Evolutionary conservation across 2,797 vertebrate genomes (phyloP).

Genomic region (Gymnodraco acuticeps): DNA sequence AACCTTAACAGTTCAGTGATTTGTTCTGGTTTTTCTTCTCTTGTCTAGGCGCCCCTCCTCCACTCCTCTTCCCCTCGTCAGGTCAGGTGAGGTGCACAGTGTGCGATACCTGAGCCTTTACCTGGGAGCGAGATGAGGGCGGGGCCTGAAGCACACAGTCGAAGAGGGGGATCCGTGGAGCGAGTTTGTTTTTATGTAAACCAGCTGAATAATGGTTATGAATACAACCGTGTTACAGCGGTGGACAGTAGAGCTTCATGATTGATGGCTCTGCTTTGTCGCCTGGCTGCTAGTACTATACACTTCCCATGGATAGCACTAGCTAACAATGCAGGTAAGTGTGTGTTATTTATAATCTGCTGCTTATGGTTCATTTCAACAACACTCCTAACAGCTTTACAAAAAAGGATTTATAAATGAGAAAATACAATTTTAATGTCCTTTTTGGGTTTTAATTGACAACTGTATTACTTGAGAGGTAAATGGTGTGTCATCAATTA

Average conservation of each 20-base stretch:
- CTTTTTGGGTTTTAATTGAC: not conserved
- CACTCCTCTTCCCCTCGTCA: slow-evolving; percentile 16
- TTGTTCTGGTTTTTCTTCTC: not conserved
- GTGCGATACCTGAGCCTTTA: slow-evolving; percentile 50
- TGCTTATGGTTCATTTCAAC: not conserved
- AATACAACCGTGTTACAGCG: slow-evolving; percentile 23
- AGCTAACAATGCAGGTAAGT: slow-evolving; percentile 41
- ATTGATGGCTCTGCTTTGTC: slow-evolving; percentile 10
- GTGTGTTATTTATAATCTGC: not conserved
- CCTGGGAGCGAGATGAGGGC: slow-evolving; percentile 61
- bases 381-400: not conserved
- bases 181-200: slow-evolving; percentile 48
- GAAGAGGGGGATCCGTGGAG: slow-evolving; percentile 17
- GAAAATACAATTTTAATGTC: not conserved
- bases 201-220: slow-evolving; percentile 13
- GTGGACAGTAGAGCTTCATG: slow-evolving; percentile 7
- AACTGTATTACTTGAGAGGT: not conserved
- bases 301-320: not conserved
- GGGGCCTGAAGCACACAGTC: not conserved
- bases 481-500: too few species aligned
- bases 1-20: slow-evolving; percentile 5
- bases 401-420: not conserved
- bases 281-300: not conserved
- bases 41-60: slow-evolving; percentile 28
- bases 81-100: slow-evolving; percentile 34